These are phyloP conservation scores for Pollenia griseotomentosa DNA, from an alignment of 2,888 invertebrate species.

Conservation along the genomic window DNA sequence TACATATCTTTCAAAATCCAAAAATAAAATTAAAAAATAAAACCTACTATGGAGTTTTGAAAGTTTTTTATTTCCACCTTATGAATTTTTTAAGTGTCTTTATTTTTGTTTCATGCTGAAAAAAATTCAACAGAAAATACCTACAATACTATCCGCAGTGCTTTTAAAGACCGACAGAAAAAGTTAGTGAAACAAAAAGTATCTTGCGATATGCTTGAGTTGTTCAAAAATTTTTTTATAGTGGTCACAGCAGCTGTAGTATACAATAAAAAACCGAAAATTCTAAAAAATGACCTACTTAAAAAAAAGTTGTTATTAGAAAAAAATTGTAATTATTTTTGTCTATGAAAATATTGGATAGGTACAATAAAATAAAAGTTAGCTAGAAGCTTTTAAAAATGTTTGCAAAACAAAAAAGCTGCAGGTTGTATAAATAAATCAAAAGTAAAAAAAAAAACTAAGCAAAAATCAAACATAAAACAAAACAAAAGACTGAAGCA, in stretches of 20 bases:
- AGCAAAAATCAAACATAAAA: slow-evolving; percentile 22
- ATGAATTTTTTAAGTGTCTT: slow-evolving; percentile 24
- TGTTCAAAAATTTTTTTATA: slow-evolving; percentile 21
- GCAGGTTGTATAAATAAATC: slow-evolving; percentile 7
- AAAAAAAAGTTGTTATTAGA: slow-evolving; percentile 11
- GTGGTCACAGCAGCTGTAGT: slow-evolving; percentile 32
- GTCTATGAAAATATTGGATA: neutral
- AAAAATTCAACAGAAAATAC: slow-evolving; percentile 3
- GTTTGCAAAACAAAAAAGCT: slow-evolving; percentile 36
- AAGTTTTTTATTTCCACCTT: neutral
- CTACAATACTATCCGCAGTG: neutral
- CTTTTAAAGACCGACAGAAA: neutral
- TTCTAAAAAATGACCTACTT: slow-evolving; percentile 64
- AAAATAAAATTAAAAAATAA: too few relatives aligned
- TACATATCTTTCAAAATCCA: too few relatives aligned
- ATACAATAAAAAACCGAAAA: slow-evolving; percentile 18
- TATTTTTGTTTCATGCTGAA: slow-evolving; percentile 24
- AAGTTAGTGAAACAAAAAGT: neutral
- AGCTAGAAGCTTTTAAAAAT: slow-evolving; percentile 28
- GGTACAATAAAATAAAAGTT: slow-evolving; percentile 17
- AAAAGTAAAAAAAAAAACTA: slow-evolving; percentile 42
- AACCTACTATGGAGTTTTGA: neutral
- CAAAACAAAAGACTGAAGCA: slow-evolving; percentile 67
- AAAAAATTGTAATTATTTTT: slow-evolving; percentile 36
- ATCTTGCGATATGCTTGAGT: slow-evolving; percentile 45